phyloP scores from a whole-genome alignment of 2,113 vertebrate species.

The Galemys pyrenaicus region DNA sequence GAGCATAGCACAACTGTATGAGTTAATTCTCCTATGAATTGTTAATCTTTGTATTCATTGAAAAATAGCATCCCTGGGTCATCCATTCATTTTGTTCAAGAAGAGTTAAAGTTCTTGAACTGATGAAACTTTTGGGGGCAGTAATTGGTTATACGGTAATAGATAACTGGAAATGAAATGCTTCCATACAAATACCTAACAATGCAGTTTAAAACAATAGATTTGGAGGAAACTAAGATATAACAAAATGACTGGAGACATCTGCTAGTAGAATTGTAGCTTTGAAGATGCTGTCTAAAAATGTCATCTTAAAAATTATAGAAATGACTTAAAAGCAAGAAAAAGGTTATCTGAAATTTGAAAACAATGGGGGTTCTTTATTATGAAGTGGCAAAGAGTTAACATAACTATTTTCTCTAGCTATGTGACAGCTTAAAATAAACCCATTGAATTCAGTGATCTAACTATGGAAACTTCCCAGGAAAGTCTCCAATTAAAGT shows the following conservation, averaged over 20 bases:
- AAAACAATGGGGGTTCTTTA: not conserved
- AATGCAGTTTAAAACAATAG: not conserved
- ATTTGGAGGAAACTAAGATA: not conserved
- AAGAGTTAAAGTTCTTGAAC: slow-evolving; percentile 26
- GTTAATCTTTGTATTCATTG: slow-evolving; percentile 51
- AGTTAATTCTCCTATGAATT: slow-evolving; percentile 56
- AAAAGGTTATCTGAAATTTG: not conserved
- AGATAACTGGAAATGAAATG: not conserved
- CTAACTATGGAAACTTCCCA: not conserved
- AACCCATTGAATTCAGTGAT: not conserved
- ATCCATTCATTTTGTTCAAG: slow-evolving; percentile 57
- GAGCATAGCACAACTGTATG: slow-evolving; percentile 60
- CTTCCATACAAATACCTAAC: not conserved
- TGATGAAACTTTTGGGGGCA: not conserved
- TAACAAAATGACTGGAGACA: not conserved
- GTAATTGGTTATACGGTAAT: not conserved
- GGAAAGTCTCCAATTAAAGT: not conserved
- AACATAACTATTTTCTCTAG: not conserved
- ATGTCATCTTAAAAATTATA: not conserved
- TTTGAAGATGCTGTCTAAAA: not conserved
- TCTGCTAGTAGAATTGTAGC: not conserved
- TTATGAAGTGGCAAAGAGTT: not conserved
- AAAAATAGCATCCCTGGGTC: not conserved
- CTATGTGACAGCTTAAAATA: not conserved
- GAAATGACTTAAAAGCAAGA: not conserved